A percentile compares a stretch with the other conserved stretches of the same genome.
phyloP scores from a whole-genome alignment of 1,140 invertebrate species.

The Mizuhopecten yessoensis region DNA sequence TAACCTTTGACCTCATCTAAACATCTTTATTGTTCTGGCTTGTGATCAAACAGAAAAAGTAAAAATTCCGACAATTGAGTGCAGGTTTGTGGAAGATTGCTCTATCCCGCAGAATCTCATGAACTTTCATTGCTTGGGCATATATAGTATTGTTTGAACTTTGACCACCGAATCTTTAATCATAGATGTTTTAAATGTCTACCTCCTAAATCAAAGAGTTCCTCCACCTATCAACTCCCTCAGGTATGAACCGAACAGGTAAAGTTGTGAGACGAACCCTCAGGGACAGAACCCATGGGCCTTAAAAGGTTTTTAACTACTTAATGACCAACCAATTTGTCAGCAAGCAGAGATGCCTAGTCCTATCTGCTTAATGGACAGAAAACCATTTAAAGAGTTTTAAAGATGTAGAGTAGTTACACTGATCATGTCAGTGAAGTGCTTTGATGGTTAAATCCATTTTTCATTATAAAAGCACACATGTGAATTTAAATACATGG shows the following conservation, averaged over 20 bases:
- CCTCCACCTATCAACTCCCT: constrained; percentile 16
- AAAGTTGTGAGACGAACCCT: constrained; percentile 8
- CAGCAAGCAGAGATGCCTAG: neutral
- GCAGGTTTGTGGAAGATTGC: neutral
- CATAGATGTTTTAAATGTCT: constrained; percentile 21
- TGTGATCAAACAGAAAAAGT: neutral
- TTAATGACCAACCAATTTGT: constrained; percentile 35
- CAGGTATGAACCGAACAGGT: constrained; percentile 5
- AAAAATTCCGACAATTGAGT: constrained; percentile 7
- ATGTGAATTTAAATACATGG: constrained; percentile 39
- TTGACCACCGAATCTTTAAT: constrained; percentile 18
- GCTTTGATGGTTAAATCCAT: constrained; percentile 33
- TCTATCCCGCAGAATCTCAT: neutral
- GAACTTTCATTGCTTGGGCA: neutral
- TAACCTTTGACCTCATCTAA: neutral
- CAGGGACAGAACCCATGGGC: neutral
- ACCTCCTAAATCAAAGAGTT: neutral
- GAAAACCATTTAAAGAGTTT: constrained; percentile 30
- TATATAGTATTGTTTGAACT: constrained; percentile 24
- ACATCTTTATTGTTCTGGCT: neutral
- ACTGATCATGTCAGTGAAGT: constrained; percentile 7
- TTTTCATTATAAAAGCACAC: constrained; percentile 17
- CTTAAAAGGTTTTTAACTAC: constrained; percentile 27
- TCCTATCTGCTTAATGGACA: constrained; percentile 26
- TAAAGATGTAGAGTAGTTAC: neutral